Evolutionary conservation across 2,113 vertebrate species (phyloP).

Genomic region (Leptodactylus fuscus): DNA sequence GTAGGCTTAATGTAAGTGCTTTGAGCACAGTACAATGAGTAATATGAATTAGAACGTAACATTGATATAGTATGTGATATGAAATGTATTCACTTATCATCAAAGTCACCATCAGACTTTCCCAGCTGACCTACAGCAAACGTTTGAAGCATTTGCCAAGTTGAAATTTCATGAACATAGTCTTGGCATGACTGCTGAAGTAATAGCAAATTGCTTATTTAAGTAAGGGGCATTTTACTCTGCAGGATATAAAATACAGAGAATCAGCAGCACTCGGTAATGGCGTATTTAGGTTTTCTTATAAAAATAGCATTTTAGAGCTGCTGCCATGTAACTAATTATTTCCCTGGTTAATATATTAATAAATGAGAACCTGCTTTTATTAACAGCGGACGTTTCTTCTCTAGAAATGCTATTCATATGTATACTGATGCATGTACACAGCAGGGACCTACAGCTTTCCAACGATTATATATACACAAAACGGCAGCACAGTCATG

Average conservation of each 20-base stretch:
- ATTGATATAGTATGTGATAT: not conserved
- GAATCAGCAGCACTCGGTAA: slow-evolving; percentile 9
- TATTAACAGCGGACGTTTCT: not conserved
- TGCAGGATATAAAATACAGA: slow-evolving; percentile 36
- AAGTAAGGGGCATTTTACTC: slow-evolving; percentile 39
- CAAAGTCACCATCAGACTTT: not conserved
- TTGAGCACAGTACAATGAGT: not conserved
- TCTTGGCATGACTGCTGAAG: slow-evolving; percentile 28
- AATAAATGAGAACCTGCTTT: not conserved
- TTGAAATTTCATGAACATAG: slow-evolving; percentile 39
- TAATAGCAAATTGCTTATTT: slow-evolving; percentile 41
- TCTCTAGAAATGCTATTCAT: not conserved
- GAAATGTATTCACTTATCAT: slow-evolving; percentile 23
- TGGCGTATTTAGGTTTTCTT: not conserved
- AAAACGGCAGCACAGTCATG: no score
- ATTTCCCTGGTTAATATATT: not conserved
- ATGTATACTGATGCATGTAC: not conserved
- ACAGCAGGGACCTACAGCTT: no score
- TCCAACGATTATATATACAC: no score
- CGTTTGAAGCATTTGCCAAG: slow-evolving; percentile 48
- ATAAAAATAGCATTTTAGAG: slow-evolving; percentile 13
- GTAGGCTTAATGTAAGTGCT: not conserved
- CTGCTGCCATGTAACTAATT: not conserved
- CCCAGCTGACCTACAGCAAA: slow-evolving; percentile 24
- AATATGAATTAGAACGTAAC: not conserved